A percentile compares a stretch with the other conserved stretches of the same genome.
These are phyloP conservation scores for Parnassius apollo DNA, from an alignment of 2,888 invertebrate genomes.

Conservation along the genomic window DNA sequence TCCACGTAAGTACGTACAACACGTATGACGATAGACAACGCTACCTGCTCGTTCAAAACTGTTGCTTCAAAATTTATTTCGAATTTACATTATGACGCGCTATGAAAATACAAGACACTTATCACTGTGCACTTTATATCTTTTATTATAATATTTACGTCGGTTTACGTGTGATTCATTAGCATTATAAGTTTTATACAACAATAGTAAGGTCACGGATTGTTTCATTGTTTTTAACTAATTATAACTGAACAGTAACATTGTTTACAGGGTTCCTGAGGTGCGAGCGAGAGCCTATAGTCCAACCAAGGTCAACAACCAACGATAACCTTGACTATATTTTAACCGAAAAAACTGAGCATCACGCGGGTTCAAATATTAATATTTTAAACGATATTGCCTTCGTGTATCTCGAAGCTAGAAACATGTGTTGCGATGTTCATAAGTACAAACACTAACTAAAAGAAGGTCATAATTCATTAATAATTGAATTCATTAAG, in stretches of 20 bases:
- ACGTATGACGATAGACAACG: not conserved
- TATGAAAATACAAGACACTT: slow-evolving; percentile 5
- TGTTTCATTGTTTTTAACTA: slow-evolving; percentile 64
- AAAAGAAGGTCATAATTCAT: slow-evolving; percentile 57
- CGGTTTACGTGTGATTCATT: slow-evolving; percentile 48
- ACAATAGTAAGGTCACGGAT: slow-evolving; percentile 64
- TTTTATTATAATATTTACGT: slow-evolving; percentile 25
- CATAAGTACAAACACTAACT: slow-evolving; percentile 37
- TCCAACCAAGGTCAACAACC: slow-evolving; percentile 25
- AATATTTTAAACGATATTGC: slow-evolving; percentile 13
- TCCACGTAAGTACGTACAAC: slow-evolving; percentile 1
- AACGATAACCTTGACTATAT: slow-evolving; percentile 25
- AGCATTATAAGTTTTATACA: slow-evolving; percentile 57
- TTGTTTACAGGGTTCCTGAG: slow-evolving; percentile 33
- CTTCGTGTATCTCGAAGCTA: slow-evolving; percentile 14
- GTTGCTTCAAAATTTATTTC: not conserved
- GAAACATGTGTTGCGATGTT: slow-evolving; percentile 20
- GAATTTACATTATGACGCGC: not conserved
- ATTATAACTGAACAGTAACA: slow-evolving; percentile 35
- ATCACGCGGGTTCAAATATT: slow-evolving; percentile 19
- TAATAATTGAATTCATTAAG: slow-evolving; percentile 42
- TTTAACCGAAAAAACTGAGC: slow-evolving; percentile 21
- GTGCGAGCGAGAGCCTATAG: slow-evolving; percentile 31
- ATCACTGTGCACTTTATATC: slow-evolving; percentile 9
- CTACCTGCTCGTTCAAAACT: not conserved